Evolutionary conservation across 2,888 invertebrate genomes (phyloP), one percentile per base, ranked within the genome.

Genomic region (Dryococelus australis): DNA sequence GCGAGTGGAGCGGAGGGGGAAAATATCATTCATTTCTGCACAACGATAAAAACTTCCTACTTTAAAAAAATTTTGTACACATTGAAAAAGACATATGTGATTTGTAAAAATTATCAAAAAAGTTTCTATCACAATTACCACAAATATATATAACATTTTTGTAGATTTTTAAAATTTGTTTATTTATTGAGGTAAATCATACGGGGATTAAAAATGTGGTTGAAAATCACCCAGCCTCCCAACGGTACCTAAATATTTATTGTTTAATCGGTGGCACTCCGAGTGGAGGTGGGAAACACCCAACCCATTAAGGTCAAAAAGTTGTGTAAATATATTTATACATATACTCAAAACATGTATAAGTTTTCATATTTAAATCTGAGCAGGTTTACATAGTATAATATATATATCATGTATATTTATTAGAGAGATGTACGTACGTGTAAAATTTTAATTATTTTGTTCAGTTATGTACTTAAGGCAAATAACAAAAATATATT

Each of bases 41-140:
- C 65, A 65, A 51, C 65, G 65, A 65, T 65, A 65, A 65, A 65
- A 65, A 65, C 65, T 65, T 20, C 13, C 83, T 83, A 83, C 83
- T 8, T 83, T 83, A 83, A 83, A 83, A 65, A 83, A 89, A 90
- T 89, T 89, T 90, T 92, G 92, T 92, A 92, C 92, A 92, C 91
- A 92, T 92, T 92, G 92, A 92, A 92, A 92, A 92, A 92, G 92
- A 92, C 92, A 92, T 92, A 92, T 94, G 94, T 93, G 94, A 94
- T 94, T 89, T 94, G 94, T 94, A 94, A 94, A 94, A 94, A 94
- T 94, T 94, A 94, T 94, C 94, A 94, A 94, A 94, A 94, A 94
- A 83, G 43, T 43, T 94, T 94, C 94, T 94, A 94, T 94, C 94
- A 94, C 94, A 94, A 94, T 94, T 90, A 91, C 90, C 90, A 90